A percentile compares a stretch with the other conserved stretches of the same genome.
These are phyloP conservation scores for Bufo bufo DNA, from an alignment of 2,113 vertebrate species.

Conservation along the genomic window DNA sequence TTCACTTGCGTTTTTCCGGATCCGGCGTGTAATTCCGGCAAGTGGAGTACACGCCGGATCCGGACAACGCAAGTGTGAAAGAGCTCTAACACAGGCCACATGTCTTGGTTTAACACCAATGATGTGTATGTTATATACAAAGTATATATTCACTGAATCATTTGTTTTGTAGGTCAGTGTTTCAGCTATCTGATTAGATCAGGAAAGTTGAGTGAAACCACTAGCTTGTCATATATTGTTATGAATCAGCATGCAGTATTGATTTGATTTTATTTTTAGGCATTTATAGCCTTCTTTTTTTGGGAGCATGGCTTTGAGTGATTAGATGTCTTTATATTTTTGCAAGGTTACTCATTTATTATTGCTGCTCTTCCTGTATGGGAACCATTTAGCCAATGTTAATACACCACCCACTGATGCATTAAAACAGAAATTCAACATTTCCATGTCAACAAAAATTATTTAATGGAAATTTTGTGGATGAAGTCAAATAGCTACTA, in stretches of 20 bases:
- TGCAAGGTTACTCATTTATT: constrained; percentile 45
- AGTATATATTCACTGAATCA: background rate
- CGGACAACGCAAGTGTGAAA: no score
- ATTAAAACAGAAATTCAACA: constrained; percentile 39
- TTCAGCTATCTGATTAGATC: background rate
- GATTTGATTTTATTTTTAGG: constrained; percentile 46
- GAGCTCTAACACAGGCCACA: no score
- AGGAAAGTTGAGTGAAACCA: background rate
- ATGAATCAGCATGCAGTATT: background rate
- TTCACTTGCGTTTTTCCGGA: no score
- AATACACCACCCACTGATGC: constrained; percentile 26
- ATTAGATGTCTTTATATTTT: constrained; percentile 36
- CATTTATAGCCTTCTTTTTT: constrained; percentile 34
- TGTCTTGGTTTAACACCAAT: no score
- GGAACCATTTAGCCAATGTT: constrained; percentile 28
- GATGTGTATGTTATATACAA: background rate
- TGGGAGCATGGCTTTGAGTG: background rate
- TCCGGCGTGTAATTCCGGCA: no score
- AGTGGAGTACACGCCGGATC: no score
- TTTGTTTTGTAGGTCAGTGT: background rate
- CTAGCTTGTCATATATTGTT: constrained; percentile 23
- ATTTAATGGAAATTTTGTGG: constrained; percentile 22
- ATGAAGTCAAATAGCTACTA: constrained; percentile 2
- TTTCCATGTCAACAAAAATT: constrained; percentile 38
- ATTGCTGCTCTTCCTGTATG: constrained; percentile 23